Evolutionary conservation across 2,888 invertebrate genomes (phyloP).

Genomic region (Drosophila tanythrix): DNA sequence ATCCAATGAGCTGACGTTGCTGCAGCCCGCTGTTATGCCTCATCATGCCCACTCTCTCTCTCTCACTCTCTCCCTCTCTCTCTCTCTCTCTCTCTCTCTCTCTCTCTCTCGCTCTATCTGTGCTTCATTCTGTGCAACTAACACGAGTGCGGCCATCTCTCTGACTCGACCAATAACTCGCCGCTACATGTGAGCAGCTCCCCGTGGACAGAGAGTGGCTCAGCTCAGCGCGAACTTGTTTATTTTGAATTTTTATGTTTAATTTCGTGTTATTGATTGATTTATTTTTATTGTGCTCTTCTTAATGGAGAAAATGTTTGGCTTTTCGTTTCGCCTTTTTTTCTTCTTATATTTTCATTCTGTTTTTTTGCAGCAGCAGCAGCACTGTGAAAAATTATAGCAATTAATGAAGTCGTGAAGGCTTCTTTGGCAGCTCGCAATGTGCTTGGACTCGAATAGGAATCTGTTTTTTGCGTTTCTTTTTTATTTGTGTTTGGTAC

Average conservation of each 20-base stretch:
- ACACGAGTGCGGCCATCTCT: slow-evolving; percentile 18
- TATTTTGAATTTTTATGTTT: slow-evolving; percentile 72
- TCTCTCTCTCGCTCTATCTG: slow-evolving; percentile 12
- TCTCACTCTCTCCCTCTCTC: not conserved
- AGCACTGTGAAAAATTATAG: slow-evolving; percentile 63
- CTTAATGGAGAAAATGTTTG: slow-evolving; percentile 70
- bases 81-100: slow-evolving; percentile 22
- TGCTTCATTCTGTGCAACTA: slow-evolving; percentile 7
- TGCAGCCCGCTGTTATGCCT: slow-evolving; percentile 53
- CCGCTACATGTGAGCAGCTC: slow-evolving; percentile 51
- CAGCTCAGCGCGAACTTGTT: slow-evolving; percentile 60
- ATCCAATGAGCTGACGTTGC: slow-evolving; percentile 75
- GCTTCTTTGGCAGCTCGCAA: slow-evolving; percentile 40
- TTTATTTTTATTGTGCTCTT: slow-evolving; percentile 76
- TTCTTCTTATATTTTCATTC: slow-evolving; percentile 2
- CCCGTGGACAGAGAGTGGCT: slow-evolving; percentile 37
- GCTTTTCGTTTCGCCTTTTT: slow-evolving; percentile 29
- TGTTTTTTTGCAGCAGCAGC: slow-evolving; percentile 19
- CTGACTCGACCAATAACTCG: slow-evolving; percentile 58
- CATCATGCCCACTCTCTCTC: slow-evolving; percentile 32
- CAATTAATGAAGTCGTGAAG: slow-evolving; percentile 66
- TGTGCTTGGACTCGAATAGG: slow-evolving; percentile 11
- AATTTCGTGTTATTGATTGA: slow-evolving; percentile 81
- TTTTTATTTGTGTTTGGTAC: not conserved
- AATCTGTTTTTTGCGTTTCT: slow-evolving; percentile 15